Evolutionary conservation across 1,140 invertebrate genomes (phyloP).

Genomic region (Forficula auricularia): DNA sequence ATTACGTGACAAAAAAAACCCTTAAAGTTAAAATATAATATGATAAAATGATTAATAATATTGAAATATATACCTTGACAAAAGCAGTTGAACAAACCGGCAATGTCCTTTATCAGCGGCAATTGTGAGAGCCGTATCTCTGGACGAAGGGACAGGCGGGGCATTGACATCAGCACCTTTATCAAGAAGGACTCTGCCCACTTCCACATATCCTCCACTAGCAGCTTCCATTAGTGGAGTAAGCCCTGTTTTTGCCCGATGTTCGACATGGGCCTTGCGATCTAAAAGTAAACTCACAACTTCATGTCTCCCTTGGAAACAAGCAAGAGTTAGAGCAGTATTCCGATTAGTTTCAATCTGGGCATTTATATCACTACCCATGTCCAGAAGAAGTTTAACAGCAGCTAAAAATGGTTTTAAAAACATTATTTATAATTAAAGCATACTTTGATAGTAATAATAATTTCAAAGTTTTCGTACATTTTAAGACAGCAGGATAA

Average conservation of each 20-base stretch:
- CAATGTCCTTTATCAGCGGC: constrained; percentile 98
- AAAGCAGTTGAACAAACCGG: constrained; percentile 81
- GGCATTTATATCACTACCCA: constrained; percentile 98
- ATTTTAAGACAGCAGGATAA: too few relatives aligned
- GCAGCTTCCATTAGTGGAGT: constrained; percentile 99
- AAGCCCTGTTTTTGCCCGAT: constrained; percentile 94
- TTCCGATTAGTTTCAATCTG: constrained; percentile 99
- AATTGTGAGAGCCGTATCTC: constrained; percentile 96
- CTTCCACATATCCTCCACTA: constrained; percentile 96
- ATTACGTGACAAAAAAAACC: too few relatives aligned
- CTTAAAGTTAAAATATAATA: too few relatives aligned
- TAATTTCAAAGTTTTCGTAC: too few relatives aligned
- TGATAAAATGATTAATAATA: too few relatives aligned
- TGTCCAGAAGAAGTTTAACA: constrained; percentile 80
- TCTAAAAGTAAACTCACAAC: constrained; percentile 91
- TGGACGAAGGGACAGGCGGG: constrained; percentile 87
- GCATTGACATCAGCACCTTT: constrained; percentile 98
- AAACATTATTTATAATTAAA: too few relatives aligned
- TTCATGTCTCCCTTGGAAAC: constrained; percentile 97
- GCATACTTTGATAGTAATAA: too few relatives aligned
- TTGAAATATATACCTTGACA: constrained; percentile 32
- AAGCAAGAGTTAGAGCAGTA: constrained; percentile 94
- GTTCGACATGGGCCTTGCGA: constrained; percentile 95
- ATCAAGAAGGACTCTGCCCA: constrained; percentile 77
- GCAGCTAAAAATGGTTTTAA: constrained; percentile 35